Evolutionary conservation across 2,888 invertebrate genomes (phyloP), one percentile per base, ranked within the genome.

Genomic region (Lithophane semibrunnea): DNA sequence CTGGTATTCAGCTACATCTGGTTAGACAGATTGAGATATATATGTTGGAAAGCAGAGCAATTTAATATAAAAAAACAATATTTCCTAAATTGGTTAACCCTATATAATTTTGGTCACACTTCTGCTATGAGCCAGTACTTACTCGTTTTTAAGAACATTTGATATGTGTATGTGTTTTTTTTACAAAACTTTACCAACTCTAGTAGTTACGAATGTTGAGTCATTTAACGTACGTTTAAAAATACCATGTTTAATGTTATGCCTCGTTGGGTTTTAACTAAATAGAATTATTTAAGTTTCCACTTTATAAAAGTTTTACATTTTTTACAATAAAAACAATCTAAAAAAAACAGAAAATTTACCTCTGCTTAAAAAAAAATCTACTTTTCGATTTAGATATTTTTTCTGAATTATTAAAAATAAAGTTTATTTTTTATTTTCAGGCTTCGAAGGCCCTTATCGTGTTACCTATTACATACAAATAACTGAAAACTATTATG

Each of bases 71-170:
- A 16, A 24, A 24, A 29, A 61, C 1, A 18, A 66, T 3, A 44
- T 47, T 29, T 13, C 3, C 12, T 42, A 21, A 61, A 7, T 47
- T 44, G 9, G 79, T 13, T 86, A 88, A 64, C 88, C 88, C 89
- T 88, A 77, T 1, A 18, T 49, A 24, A 49, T 77, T 85, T 87
- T 88, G 86, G 87, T 84, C 83, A 88, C 84, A 88, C 80, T 88
- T 86, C 82, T 87, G 65, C 58, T 78, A 74, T 74, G 64, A 80
- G 79, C 68, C 75, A 67, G 74, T 72, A 77, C 67, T 80, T 56
- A 44, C 61, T 60, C 58, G 52, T 75, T 85, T 87, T 86, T 84
- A 70, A 72, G 42, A 71, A 67, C 73, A 73, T 76, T 79, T 87
- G 60, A 74, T 77, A 61, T 77, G 71, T 79, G 87, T 82, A 75